Evolutionary conservation across 2,113 vertebrate species (phyloP).

Genomic region (Sinosuthora webbiana): DNA sequence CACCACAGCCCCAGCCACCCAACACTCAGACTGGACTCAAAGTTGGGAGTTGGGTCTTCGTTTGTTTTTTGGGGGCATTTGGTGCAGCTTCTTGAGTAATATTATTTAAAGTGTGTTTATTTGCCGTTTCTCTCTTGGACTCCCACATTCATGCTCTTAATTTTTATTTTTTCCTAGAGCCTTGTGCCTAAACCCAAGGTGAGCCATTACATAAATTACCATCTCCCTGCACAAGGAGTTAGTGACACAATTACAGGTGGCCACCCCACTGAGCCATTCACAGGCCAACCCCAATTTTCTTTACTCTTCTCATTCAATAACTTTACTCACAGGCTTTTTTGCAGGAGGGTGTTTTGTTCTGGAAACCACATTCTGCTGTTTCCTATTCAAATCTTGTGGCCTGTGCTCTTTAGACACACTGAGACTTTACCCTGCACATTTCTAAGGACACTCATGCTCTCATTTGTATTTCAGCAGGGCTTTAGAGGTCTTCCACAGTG

Average conservation of each 20-base stretch:
- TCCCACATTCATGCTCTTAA: not conserved
- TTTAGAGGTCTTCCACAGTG: not conserved
- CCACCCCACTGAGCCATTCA: not conserved
- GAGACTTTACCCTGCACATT: not conserved
- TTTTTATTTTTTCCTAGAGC: not conserved
- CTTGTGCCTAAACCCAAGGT: not conserved
- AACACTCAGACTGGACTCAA: rapidly evolving
- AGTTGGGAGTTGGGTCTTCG: not conserved
- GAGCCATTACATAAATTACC: not conserved
- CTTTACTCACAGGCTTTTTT: not conserved
- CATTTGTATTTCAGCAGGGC: not conserved
- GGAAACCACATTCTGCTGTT: not conserved
- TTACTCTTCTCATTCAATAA: not conserved
- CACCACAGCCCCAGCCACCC: not conserved
- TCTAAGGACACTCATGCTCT: not conserved
- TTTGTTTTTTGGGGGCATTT: not conserved
- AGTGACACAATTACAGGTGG: not conserved
- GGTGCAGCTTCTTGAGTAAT: not conserved
- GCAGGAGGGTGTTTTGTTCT: not conserved
- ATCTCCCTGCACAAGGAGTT: not conserved
- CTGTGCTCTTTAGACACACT: not conserved
- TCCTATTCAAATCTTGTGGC: not conserved
- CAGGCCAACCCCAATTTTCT: not conserved
- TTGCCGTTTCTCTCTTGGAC: not conserved
- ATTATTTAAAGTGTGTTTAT: not conserved